phyloP scores from a whole-genome alignment of 2,888 invertebrate species.

The Blera fallax region DNA sequence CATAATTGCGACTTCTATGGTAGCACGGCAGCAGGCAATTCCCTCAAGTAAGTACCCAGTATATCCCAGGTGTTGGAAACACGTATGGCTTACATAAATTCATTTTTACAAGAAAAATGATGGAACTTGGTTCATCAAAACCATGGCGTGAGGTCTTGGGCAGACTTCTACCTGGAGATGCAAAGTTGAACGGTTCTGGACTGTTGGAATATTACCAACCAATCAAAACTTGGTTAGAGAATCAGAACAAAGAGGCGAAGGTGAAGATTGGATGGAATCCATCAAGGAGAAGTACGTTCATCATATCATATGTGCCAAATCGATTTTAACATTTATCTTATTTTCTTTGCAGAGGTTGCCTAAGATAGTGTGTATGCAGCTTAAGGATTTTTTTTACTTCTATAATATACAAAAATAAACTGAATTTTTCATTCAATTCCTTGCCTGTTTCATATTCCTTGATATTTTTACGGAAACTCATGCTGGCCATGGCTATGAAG shows the following conservation, averaged over 20 bases:
- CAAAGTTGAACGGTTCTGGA: constrained; percentile 88
- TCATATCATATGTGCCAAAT: background rate
- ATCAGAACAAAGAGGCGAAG: constrained; percentile 75
- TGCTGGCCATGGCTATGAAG: too few species aligned
- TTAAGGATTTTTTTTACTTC: background rate
- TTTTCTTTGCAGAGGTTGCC: constrained; percentile 71
- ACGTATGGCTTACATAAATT: too few species aligned
- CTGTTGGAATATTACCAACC: constrained; percentile 91
- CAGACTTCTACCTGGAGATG: constrained; percentile 87
- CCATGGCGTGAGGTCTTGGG: constrained; percentile 92
- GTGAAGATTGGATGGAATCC: constrained; percentile 78
- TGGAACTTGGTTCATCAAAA: constrained; percentile 87
- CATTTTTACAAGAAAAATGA: constrained; percentile 82
- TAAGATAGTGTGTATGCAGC: constrained; percentile 5
- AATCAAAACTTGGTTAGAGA: constrained; percentile 75
- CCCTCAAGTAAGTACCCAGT: constrained; percentile 81
- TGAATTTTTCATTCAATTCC: background rate
- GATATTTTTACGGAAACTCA: too few species aligned
- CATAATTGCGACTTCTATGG: constrained; percentile 93
- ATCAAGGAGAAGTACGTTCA: constrained; percentile 77
- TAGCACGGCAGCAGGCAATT: constrained; percentile 89
- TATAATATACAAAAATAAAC: background rate
- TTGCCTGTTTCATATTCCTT: too few species aligned
- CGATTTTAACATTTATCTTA: background rate
- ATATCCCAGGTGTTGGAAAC: too few species aligned